Evolutionary conservation across 1,140 invertebrate genomes (phyloP).

Genomic region (Bombus consobrinus): DNA sequence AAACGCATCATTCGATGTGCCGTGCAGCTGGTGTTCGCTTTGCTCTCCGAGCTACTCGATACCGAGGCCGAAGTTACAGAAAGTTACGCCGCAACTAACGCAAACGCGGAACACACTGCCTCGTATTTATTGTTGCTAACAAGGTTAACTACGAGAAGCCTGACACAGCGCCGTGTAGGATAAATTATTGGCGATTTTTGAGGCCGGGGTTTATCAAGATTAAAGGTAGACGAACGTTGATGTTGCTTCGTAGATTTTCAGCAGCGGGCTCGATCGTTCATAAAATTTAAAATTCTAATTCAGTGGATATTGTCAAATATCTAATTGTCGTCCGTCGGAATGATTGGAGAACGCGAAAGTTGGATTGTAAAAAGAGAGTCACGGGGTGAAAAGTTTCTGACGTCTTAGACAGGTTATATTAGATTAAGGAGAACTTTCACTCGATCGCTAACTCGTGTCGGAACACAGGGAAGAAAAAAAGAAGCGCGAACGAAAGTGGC

Average conservation of each 20-base stretch:
- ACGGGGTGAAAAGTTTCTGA: slow-evolving; percentile 16
- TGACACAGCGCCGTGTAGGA: too few relatives aligned
- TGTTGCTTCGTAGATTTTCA: background rate
- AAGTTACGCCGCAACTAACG: slow-evolving; percentile 22
- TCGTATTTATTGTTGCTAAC: slow-evolving; percentile 44
- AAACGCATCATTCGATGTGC: background rate
- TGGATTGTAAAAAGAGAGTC: background rate
- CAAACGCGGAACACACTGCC: background rate
- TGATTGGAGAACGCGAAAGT: background rate
- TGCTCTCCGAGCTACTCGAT: background rate
- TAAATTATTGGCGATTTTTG: slow-evolving; percentile 14
- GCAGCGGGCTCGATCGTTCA: too few relatives aligned
- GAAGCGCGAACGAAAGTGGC: slow-evolving; percentile 9
- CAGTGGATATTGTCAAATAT: background rate
- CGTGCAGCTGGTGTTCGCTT: background rate
- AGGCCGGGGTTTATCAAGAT: background rate
- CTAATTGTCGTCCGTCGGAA: too few relatives aligned
- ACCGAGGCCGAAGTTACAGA: background rate
- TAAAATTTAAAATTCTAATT: background rate
- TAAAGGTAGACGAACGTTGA: background rate
- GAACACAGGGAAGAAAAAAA: background rate
- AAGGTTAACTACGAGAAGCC: background rate
- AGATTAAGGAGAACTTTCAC: slow-evolving; percentile 35
- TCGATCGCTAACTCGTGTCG: slow-evolving; percentile 41
- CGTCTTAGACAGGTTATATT: slow-evolving; percentile 23